Percentiles rank a stretch among this genome's conserved stretches.
These are phyloP conservation scores for Pherbina coryleti DNA, from an alignment of 2,888 invertebrate species.

Conservation along the genomic window DNA sequence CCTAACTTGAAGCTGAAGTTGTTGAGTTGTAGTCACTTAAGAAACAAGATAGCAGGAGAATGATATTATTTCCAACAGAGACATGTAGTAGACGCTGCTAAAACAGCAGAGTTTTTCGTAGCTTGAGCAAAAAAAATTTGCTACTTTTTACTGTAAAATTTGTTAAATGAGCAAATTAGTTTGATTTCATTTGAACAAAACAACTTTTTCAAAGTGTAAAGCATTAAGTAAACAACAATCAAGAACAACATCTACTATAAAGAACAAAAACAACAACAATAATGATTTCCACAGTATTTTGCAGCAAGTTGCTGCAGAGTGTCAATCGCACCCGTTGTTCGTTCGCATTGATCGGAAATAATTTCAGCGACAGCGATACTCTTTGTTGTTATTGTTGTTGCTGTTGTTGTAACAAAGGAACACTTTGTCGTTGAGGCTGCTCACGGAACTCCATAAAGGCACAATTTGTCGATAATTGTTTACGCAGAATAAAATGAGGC, in stretches of 20 bases:
- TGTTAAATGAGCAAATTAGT: too few relatives aligned
- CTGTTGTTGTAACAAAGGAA: slow-evolving; percentile 13
- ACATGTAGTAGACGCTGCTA: too few relatives aligned
- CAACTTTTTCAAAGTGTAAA: background rate
- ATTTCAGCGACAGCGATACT: slow-evolving; percentile 9
- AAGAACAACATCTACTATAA: slow-evolving; percentile 1
- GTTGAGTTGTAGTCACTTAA: background rate
- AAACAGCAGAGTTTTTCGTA: too few relatives aligned
- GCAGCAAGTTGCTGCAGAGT: slow-evolving; percentile 6
- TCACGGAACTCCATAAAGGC: slow-evolving; percentile 57
- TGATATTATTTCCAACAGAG: too few relatives aligned
- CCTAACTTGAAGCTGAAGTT: background rate
- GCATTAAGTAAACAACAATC: background rate
- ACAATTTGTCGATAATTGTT: slow-evolving; percentile 65
- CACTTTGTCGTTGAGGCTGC: slow-evolving; percentile 9
- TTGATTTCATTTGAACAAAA: background rate
- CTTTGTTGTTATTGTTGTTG: slow-evolving; percentile 24
- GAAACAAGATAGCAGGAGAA: too few relatives aligned
- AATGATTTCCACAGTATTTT: background rate
- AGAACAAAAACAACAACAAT: background rate
- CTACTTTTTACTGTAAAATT: too few relatives aligned
- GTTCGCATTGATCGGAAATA: slow-evolving; percentile 27
- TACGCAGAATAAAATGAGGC: slow-evolving; percentile 57
- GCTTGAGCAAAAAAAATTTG: too few relatives aligned
- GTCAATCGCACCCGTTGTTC: slow-evolving; percentile 47